Percentiles rank a stretch among this genome's conserved stretches.
phyloP scores from a whole-genome alignment of 2,888 invertebrate genomes.

The Drosophila subquinaria region DNA sequence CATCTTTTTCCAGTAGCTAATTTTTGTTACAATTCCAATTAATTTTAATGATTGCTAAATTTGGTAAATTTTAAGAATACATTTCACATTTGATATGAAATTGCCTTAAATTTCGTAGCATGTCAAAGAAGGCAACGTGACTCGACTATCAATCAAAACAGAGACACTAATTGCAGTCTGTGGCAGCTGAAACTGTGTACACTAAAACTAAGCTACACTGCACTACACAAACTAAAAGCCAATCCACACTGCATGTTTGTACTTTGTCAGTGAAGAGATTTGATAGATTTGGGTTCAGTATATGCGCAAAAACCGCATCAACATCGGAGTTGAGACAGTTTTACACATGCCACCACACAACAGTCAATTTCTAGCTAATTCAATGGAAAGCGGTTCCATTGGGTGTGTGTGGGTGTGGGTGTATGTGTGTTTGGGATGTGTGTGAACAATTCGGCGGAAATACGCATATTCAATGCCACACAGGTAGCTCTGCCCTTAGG shows the following conservation, averaged over 20 bases:
- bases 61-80: too few relatives aligned
- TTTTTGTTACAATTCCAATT: too few relatives aligned
- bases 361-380: slow-evolving; percentile 49
- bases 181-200: slow-evolving; percentile 32
- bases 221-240: not conserved
- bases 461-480: slow-evolving; percentile 55
- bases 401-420: not conserved
- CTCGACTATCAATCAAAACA: slow-evolving; percentile 52
- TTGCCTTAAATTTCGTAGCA: not conserved
- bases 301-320: slow-evolving; percentile 34
- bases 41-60: too few relatives aligned
- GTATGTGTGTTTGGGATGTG: slow-evolving; percentile 3
- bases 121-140: not conserved
- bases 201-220: slow-evolving; percentile 18
- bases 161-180: slow-evolving; percentile 62
- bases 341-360: slow-evolving; percentile 27
- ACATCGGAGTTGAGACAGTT: slow-evolving; percentile 28
- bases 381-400: slow-evolving; percentile 26
- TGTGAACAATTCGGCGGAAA: slow-evolving; percentile 37
- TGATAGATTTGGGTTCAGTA: slow-evolving; percentile 11
- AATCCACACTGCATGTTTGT: not conserved
- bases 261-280: slow-evolving; percentile 1
- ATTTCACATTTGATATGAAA: too few relatives aligned
- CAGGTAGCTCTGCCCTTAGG: slow-evolving; percentile 45
- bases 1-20: too few relatives aligned